Base-by-base conservation (phyloP, 2,113 vertebrate species). In the Chinchilla lanigera region DNA sequence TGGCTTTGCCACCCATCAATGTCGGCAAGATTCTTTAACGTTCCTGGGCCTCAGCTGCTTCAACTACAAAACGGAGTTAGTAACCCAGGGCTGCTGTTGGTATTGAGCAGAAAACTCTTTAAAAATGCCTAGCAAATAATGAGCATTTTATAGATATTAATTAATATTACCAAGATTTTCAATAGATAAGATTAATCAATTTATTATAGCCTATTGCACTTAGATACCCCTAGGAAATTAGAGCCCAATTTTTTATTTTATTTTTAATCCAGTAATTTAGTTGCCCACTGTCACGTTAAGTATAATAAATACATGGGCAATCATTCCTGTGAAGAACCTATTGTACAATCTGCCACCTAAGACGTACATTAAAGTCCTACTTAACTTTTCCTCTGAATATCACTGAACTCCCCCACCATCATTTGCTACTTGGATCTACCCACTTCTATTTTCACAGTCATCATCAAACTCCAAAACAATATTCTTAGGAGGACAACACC, bases 161-260 rank as follows among this genome's bases (percentile, higher is more conserved):
- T n/a, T 86, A 73, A 52, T 69, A 65, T 96, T 77, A 86, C n/a
- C 50, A 75, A 71, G 87, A 80, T 77, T 95, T 92, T 89, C 86
- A 95, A 95, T 17, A 52, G 65, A 82, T 91, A n/a, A 97, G 10
- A 90, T 47, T 92, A 58, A 96, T 87, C 93, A 88, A 95, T 33
- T 88, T 93, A 92, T 56, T 90, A 91, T 61, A 67, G 24, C n/a
- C 28, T 86, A 94, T 6, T 90, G 78, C 52, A 96, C 44, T 90
- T 84, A 87, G 33, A 87, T 75, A 58, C 65, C 73, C 33, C 86
- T 50, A 90, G 71, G 56, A 96, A 92, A 95, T 86, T 65, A 95
- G 0, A 95, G 50, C 12, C 44, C 75, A 50, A 78, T 78, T 78
- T 38, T 50, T 69, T 82, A 69, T 75, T 94, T 90, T 69, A 56